Evolutionary conservation across 2,113 vertebrate species (phyloP).

Genomic region (Pelmatolapia mariae): DNA sequence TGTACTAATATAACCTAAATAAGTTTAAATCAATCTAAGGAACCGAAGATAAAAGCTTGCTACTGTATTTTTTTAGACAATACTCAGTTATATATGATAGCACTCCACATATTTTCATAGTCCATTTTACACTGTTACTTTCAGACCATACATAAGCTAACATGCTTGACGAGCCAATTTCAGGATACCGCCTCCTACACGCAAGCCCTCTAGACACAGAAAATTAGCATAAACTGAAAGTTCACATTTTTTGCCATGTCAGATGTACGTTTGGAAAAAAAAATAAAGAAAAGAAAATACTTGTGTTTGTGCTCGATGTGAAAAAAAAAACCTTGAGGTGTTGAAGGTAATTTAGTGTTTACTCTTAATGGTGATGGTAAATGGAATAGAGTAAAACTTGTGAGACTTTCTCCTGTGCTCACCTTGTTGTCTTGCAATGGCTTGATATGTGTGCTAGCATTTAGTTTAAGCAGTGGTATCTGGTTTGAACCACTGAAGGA

Average conservation of each 20-base stretch:
- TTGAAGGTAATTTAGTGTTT: conserved; percentile 57
- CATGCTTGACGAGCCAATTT: conserved; percentile 33
- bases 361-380: conserved; percentile 49
- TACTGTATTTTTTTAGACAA: conserved; percentile 68
- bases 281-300: conserved; percentile 4
- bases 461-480: conserved; percentile 58
- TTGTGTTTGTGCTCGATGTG: conserved; percentile 71
- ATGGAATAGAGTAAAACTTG: conserved; percentile 48
- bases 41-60: conserved; percentile 42
- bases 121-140: conserved; percentile 29
- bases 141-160: conserved; percentile 61
- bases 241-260: conserved; percentile 61
- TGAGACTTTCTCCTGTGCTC: conserved; percentile 63
- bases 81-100: conserved; percentile 22
- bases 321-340: conserved; percentile 40
- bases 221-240: conserved; percentile 40
- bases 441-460: conserved; percentile 59
- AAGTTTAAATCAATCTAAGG: conserved; percentile 9
- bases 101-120: conserved; percentile 33
- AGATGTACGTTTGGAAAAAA: conserved; percentile 46
- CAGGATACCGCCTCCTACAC: conserved; percentile 43
- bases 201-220: conserved; percentile 35
- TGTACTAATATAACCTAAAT: conserved; percentile 34
- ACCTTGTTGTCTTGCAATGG: conserved; percentile 65
- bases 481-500: conserved; percentile 44